Evolutionary conservation across 2,113 vertebrate genomes (phyloP).

Genomic region (Setophaga petechia): DNA sequence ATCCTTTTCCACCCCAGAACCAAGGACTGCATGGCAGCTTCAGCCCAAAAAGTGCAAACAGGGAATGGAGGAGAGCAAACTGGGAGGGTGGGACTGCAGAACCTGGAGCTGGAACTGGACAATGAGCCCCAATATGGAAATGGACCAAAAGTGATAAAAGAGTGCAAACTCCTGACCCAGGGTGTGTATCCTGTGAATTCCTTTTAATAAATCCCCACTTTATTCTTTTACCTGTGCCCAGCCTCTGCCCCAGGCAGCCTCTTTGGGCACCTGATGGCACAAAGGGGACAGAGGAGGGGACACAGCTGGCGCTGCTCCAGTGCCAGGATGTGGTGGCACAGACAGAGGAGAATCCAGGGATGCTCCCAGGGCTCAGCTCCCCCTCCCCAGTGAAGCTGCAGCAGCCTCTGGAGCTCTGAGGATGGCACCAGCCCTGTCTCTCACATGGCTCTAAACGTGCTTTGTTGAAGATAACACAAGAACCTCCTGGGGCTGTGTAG

Average conservation of each 20-base stretch:
- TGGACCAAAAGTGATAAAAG: neutral
- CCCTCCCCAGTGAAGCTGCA: neutral
- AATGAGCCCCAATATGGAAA: neutral
- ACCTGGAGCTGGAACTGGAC: neutral
- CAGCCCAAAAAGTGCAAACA: neutral
- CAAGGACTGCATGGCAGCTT: neutral
- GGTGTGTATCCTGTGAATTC: neutral
- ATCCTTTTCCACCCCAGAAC: neutral
- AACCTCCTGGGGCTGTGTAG: neutral
- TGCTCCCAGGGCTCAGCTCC: neutral
- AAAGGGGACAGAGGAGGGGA: too few relatives aligned
- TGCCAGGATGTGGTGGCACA: neutral
- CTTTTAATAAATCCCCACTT: neutral
- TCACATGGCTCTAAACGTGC: neutral
- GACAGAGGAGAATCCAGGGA: neutral
- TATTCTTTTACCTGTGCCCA: neutral
- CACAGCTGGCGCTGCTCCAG: too few relatives aligned
- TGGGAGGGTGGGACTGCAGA: neutral
- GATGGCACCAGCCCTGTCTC: neutral
- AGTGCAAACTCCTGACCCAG: rapidly evolving
- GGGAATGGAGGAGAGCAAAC: neutral
- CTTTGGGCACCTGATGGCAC: neutral
- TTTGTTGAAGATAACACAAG: conserved; percentile 19
- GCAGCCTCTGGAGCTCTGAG: neutral
- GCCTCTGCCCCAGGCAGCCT: neutral